Evolutionary conservation across 2,797 vertebrate genomes (phyloP), one percentile per base, ranked within the genome.

Genomic region (Pantherophis vulpinus): DNA sequence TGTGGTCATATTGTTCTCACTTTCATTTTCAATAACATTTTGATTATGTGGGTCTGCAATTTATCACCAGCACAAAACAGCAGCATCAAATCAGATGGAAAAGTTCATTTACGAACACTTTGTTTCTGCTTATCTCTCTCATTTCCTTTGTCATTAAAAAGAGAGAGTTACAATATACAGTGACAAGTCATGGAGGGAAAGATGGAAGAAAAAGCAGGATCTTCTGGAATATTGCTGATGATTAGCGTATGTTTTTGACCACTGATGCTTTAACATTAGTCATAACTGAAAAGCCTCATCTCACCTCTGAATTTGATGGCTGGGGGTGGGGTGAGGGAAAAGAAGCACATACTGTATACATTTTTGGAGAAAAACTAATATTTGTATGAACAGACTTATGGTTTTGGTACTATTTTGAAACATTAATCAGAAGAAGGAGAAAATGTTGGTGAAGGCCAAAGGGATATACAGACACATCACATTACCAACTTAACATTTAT

Each of bases 1-100:
- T 91, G 83, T 91, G 60, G 90, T 91, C 86, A 86, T 63, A 91
- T 89, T 89, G 93, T 91, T 93, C 90, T 93, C 66, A 91, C 87
- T 93, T 93, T 79, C 70, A 18, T 91, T 87, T 91, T 86, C 87
- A 91, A 83, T 87, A 91, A 89, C 58, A 63, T 93, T 93, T 93
- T 93, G 87, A 91, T 93, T 91, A 91, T 90, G 93, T 25, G 61
- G 90, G 58, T 89, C 70, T 86, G 87, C 59, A 86, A 66, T 93
- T 89, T 91, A 60, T 88, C 32, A 37, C 58, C 58, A 66, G 27
- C 58, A 18, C 54, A 47, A 79, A 93, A 91, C 70, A n/a, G n/a
- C 18, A 56, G 14, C 86, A 89, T 54, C 42, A 42, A 79, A 93
- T 61, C 23, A 55, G 90, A 61, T n/a, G 27, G 70, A n/a, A 91